Conservation (phyloP, 2,113 vertebrate genomes). For the Spea bombifrons region DNA sequence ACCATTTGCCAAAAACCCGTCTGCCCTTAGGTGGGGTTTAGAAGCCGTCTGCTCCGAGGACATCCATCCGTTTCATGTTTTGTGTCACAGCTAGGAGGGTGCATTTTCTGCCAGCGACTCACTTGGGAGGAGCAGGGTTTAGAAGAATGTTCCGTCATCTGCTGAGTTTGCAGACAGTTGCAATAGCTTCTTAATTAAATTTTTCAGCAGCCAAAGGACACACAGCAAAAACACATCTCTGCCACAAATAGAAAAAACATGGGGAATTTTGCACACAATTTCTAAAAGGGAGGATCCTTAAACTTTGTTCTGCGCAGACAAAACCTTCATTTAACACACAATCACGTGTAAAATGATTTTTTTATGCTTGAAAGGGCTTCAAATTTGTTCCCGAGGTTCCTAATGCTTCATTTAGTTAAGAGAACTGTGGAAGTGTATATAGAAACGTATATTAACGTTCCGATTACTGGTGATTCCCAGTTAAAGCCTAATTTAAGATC, state of each 20-base stretch:
- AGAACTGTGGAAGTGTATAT: too few species aligned
- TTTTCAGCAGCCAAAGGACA: not conserved
- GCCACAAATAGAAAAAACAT: constrained; percentile 12
- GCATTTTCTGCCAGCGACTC: constrained; percentile 6
- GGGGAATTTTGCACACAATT: constrained; percentile 4
- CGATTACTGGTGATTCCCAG: too few species aligned
- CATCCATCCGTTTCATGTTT: constrained; percentile 29
- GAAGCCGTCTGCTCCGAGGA: not conserved
- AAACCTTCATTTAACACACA: too few species aligned
- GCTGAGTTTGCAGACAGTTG: not conserved
- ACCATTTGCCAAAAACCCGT: too few species aligned
- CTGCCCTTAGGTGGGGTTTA: not conserved
- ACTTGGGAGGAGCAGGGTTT: constrained; percentile 19
- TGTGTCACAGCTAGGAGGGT: not conserved
- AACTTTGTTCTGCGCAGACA: not conserved
- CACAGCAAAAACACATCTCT: not conserved
- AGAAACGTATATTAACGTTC: too few species aligned
- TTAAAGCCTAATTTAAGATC: too few species aligned
- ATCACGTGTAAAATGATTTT: too few species aligned
- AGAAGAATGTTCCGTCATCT: constrained; percentile 25
- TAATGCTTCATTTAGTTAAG: too few species aligned
- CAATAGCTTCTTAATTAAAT: not conserved
- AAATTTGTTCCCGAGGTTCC: too few species aligned
- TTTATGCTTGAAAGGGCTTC: too few species aligned
- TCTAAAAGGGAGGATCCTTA: not conserved